Base-by-base conservation (phyloP, 2,888 invertebrate species). In the Biston stratarius region DNA sequence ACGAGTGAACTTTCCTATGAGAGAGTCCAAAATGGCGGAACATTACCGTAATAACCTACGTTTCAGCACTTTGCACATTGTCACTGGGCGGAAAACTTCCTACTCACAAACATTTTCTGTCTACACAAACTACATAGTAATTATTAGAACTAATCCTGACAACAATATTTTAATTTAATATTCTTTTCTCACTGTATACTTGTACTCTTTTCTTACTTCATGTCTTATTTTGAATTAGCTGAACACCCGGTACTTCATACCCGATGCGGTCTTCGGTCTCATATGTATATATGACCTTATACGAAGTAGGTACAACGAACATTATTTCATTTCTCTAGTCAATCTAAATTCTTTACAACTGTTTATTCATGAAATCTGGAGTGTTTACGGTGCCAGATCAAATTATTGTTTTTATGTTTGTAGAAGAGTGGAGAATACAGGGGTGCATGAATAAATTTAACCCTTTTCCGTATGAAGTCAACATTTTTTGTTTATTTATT, bases 341-440 rank as follows among this genome's bases (percentile, higher is more conserved):
- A 48, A 14, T 57, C 42, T 42, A 24, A 63, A 81, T 77, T 74
- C 76, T 24, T 24, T 3, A 24, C 77, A 75, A 74, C 79, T 79
- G 78, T 83, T 81, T 84, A 83, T 82, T 83, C 85, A 83, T 80
- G 85, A 84, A 83, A 83, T 83, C 77, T 79, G 77, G 70, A 73
- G 71, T 64, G 72, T 64, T 71, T 76, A 81, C 83, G 83, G 59
- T 53, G n/a, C 15, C 44, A 38, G 57, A 58, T 15, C 51, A 51
- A 56, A 53, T 36, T 47, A n/a, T 48, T 59, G n/a, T 59, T 58
- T 58, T 82, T 77, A 71, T 61, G 65, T 82, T 82, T 77, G 71
- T 74, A 15, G 38, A 34, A 33, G 33, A 57, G 45, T n/a, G 57
- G 45, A 45, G 34, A n/a, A 75, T 73, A 76, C 76, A 78, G 67